Percentiles rank a stretch among this genome's conserved stretches.
phyloP scores from a whole-genome alignment of 1,140 invertebrate genomes.

The Diorhabda carinulata region DNA sequence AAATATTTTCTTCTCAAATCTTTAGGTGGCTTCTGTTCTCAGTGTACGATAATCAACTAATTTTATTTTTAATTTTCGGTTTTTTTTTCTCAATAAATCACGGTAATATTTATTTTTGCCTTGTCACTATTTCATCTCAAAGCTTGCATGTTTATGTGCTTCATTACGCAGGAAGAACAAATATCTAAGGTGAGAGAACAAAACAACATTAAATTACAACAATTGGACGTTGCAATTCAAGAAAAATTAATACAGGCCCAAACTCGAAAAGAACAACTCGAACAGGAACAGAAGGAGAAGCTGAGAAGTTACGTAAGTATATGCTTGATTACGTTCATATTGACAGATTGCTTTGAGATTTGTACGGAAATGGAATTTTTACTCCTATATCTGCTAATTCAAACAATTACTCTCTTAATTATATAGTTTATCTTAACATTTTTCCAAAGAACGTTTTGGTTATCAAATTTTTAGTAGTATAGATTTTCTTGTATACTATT shows the following conservation, averaged over 20 bases:
- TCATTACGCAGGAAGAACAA: slow-evolving; percentile 59
- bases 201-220: slow-evolving; percentile 61
- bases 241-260: slow-evolving; percentile 69
- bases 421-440: too few relatives aligned
- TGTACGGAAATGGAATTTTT: background rate
- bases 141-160: slow-evolving; percentile 36
- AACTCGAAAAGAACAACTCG: slow-evolving; percentile 62
- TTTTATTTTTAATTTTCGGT: slow-evolving; percentile 3
- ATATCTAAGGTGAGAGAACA: slow-evolving; percentile 62
- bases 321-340: slow-evolving; percentile 11
- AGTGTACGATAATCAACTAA: too few relatives aligned
- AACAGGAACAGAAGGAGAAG: slow-evolving; percentile 70
- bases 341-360: background rate
- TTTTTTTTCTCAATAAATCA: background rate
- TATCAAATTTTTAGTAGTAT: too few relatives aligned
- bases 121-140: slow-evolving; percentile 1
- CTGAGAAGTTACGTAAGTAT: slow-evolving; percentile 70
- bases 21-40: too few relatives aligned
- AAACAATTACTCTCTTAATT: too few relatives aligned
- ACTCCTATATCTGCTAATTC: too few relatives aligned
- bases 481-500: too few relatives aligned
- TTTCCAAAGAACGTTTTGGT: too few relatives aligned
- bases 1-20: too few relatives aligned
- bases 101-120: slow-evolving; percentile 9
- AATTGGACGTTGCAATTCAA: slow-evolving; percentile 65